Evolutionary conservation across 2,113 vertebrate species (phyloP), one percentile per base, ranked within the genome.

Genomic region (Scophthalmus maximus): DNA sequence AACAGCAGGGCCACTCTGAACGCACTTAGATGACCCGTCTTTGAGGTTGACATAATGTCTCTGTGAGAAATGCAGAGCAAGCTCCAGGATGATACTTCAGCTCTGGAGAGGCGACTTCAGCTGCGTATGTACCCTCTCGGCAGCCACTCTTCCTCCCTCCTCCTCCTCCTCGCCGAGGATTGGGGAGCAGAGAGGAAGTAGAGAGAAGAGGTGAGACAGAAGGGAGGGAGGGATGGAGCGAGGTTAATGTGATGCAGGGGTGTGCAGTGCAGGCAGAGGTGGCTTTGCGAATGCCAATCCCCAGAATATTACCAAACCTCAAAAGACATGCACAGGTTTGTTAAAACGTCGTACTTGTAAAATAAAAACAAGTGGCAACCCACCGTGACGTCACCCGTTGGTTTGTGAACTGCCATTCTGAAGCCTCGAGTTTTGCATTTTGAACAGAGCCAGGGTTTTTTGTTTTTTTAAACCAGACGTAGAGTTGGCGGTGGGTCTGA

Each of bases 41-140:
- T 63, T 74, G 57, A 82, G 64, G 67, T 73, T 12, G 34, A 79
- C 73, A 47, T 76, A 34, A 57, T 85, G 66, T 74, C 84, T 78
- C 82, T 83, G 70, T 73, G 69, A 76, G 66, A 65, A 75, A 75
- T 27, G 30, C 53, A 73, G 69, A 72, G 73, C 27, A 3, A 61
- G 64, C 56, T 86, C 47, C 34, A 9, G 65, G 63, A 60, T 71
- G 73, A 68, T 71, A 82, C 73, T 77, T 72, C 40, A 79, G 69
- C 62, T 75, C 58, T 60, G 67, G 59, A 84, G 79, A 76, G 75
- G 71, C 50, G 30, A 76, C 32, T 86, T 60, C 74, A 68, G 60
- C 81, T 81, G 62, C 62, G 78, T 70, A 77, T 81, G 72, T 78
- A 79, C 64, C n/a, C 80, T 80, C 79, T 87, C 46, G 59, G 69